Evolutionary conservation across 2,113 vertebrate genomes (phyloP).

Genomic region (Pangasianodon hypophthalmus): DNA sequence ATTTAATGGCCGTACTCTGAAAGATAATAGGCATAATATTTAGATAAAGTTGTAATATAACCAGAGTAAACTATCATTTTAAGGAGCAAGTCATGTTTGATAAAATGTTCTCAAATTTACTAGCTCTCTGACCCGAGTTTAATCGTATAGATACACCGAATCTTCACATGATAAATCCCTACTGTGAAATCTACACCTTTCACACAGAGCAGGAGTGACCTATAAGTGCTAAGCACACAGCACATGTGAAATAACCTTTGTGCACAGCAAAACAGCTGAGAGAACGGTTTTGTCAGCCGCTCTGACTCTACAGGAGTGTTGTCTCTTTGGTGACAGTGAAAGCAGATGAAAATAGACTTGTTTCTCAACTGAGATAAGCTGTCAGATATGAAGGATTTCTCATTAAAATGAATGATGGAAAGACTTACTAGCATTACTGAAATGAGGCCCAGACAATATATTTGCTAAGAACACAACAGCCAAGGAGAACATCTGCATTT

Average conservation of each 20-base stretch:
- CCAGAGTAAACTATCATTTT: neutral
- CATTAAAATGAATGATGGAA: slow-evolving; percentile 19
- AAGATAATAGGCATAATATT: neutral
- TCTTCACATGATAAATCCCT: neutral
- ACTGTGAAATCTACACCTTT: neutral
- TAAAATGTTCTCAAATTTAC: neutral
- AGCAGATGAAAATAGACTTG: neutral
- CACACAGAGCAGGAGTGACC: neutral
- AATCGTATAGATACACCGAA: neutral
- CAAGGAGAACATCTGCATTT: neutral
- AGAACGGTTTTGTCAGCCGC: neutral
- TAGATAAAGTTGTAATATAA: neutral
- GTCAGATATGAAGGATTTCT: neutral
- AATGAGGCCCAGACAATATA: neutral
- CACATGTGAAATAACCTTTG: neutral
- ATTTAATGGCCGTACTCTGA: neutral
- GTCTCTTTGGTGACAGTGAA: neutral
- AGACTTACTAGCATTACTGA: neutral
- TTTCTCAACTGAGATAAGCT: neutral
- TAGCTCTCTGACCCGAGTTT: neutral
- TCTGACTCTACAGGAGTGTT: neutral
- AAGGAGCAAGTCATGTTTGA: neutral
- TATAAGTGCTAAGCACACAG: neutral
- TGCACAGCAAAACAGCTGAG: neutral
- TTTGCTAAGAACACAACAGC: neutral